Conservation (phyloP, 1,140 invertebrate species). For the Trichonephila clavata region DNA sequence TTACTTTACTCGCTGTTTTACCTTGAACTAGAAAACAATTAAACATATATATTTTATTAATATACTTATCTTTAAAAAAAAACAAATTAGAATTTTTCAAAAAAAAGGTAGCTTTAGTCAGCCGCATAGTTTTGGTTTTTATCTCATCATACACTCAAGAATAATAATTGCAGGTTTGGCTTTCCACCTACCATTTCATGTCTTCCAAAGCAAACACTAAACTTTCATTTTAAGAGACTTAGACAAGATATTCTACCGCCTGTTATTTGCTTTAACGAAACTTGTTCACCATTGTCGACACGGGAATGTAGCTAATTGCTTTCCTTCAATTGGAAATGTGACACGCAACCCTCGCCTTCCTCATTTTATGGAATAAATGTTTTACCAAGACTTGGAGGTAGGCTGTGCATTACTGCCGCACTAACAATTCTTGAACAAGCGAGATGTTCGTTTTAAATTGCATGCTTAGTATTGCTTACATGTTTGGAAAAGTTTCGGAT, state of each 20-base stretch:
- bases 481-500: not conserved
- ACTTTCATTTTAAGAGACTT: slow-evolving; percentile 18
- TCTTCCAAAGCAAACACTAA: slow-evolving; percentile 11
- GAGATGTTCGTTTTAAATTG: not conserved
- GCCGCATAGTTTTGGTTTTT: not conserved
- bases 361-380: slow-evolving; percentile 22
- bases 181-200: not conserved
- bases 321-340: slow-evolving; percentile 20
- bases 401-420: not conserved
- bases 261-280: slow-evolving; percentile 36
- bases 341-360: not conserved
- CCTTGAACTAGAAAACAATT: no score
- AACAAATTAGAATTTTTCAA: no score
- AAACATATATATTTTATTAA: no score
- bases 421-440: not conserved
- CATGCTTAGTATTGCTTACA: not conserved
- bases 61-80: no score
- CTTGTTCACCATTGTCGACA: slow-evolving; percentile 32
- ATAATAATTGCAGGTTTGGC: not conserved
- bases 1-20: no score
- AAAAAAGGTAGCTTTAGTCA: no score
- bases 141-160: not conserved
- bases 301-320: slow-evolving; percentile 25
- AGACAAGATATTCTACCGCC: slow-evolving; percentile 1
- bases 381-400: not conserved